Conservation (phyloP, 2,888 invertebrate species). For the Andrena minutula region DNA sequence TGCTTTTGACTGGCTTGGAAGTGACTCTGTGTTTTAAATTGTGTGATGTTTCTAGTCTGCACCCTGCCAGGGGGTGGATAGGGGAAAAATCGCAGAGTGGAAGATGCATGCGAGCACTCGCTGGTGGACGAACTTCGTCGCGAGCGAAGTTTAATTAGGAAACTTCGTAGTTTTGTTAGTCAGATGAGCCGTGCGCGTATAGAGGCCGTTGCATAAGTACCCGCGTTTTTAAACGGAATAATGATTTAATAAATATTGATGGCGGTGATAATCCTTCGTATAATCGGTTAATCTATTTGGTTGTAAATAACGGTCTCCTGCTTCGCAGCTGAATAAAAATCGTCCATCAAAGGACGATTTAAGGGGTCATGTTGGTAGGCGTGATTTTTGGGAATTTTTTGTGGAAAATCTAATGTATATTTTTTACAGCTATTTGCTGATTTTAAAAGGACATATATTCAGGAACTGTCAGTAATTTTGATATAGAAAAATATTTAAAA, state of each 20-base stretch:
- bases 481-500: too few relatives aligned
- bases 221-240: not conserved
- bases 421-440: too few relatives aligned
- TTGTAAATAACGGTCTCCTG: constrained; percentile 22
- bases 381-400: too few relatives aligned
- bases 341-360: not conserved
- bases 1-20: too few relatives aligned
- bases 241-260: constrained; percentile 43
- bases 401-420: too few relatives aligned
- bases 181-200: constrained; percentile 3
- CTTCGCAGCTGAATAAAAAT: not conserved
- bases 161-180: constrained; percentile 39
- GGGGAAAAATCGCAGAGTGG: not conserved
- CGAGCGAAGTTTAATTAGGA: constrained; percentile 22
- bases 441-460: too few relatives aligned
- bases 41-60: not conserved
- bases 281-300: constrained; percentile 31
- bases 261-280: constrained; percentile 7
- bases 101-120: constrained; percentile 3
- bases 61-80: not conserved
- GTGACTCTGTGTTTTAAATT: not conserved
- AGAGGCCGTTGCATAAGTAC: not conserved
- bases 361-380: too few relatives aligned
- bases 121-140: not conserved
- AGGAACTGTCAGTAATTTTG: too few relatives aligned